Evolutionary conservation across 30 jellyfish, hydroid and myxozoan species (phyloP).

Genomic region (Hydractinia symbiolongicarpus): DNA sequence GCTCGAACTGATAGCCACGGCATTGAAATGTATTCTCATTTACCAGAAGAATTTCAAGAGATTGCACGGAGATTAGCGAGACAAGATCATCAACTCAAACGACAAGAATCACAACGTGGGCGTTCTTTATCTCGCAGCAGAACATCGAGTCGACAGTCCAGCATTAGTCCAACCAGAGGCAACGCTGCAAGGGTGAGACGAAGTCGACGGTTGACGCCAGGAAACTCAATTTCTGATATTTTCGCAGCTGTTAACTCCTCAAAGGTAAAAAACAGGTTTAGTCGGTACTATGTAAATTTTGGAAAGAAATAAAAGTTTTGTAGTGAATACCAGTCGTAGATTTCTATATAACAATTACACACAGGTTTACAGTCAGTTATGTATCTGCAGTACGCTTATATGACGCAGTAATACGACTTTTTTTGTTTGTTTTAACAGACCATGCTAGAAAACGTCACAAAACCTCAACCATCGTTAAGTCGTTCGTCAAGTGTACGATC

Average conservation of each 20-base stretch:
- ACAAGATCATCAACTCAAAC: constrained; percentile 76
- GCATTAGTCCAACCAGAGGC: constrained; percentile 82
- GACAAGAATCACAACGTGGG: constrained; percentile 52
- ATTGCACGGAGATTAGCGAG: constrained; percentile 94
- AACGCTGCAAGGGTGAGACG: constrained; percentile 27
- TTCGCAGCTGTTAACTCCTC: constrained; percentile 29
- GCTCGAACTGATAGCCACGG: constrained; percentile 95
- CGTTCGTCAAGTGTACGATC: constrained; percentile 95
- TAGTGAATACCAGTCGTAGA: neutral
- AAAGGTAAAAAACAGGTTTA: constrained; percentile 8
- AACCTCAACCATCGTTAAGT: constrained; percentile 49
- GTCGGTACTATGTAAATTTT: neutral
- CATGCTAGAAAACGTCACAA: constrained; percentile 29
- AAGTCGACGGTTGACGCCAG: constrained; percentile 21
- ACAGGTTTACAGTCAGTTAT: neutral
- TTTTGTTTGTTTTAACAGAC: constrained; percentile 9
- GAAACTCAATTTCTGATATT: constrained; percentile 32
- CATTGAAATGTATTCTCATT: constrained; percentile 84
- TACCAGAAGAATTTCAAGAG: constrained; percentile 97
- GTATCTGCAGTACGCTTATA: neutral
- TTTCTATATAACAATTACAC: neutral
- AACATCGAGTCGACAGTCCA: constrained; percentile 92
- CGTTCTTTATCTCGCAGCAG: constrained; percentile 52
- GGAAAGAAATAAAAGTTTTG: neutral
- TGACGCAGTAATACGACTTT: neutral